Evolutionary conservation across 2,113 vertebrate genomes (phyloP), one percentile per base, ranked within the genome.

Genomic region (Pogona vitticeps): DNA sequence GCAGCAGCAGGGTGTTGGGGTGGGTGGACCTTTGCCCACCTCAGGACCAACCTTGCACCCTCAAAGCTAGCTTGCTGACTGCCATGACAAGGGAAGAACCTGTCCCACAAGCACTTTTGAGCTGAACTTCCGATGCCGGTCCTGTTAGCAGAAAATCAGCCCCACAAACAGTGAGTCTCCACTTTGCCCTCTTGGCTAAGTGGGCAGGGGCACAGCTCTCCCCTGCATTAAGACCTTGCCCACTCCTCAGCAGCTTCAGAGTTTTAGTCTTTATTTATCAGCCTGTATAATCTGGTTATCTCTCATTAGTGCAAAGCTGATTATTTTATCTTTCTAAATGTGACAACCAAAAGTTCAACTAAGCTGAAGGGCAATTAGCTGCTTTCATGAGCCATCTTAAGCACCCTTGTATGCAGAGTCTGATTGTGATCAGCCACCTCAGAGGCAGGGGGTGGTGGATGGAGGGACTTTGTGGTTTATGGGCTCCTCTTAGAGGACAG

Each of bases 251-350:
- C 88, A 83, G 92, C 86, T 65, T 88, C 86, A 93, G 91, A 89
- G 93, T 96, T 96, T 96, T 95, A 94, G 92, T 96, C 96, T 96
- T 97, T 97, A 97, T 97, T 97, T 97, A 97, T 97, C 95, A 79
- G 93, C 91, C 93, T 91, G 93, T 93, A 96, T 97, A 97, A 98
- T 98, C 96, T 97, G 96, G 97, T 98, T 97, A 97, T 97, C 96
- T 97, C 97, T 97, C 97, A 97, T 98, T 97, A 97, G 96, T 91
- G 92, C 93, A 96, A 96, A 97, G 96, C 97, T 97, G 97, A 98
- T 98, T 97, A 97, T 97, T 98, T 97, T 97, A 96, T 98, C 97
- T 97, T 97, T 96, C 97, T 97, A 97, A 97, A 96, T 95, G 96
- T 97, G 97, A 97, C 97, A 97, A 97, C 96, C 96, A 97, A 96